A percentile compares a stretch with the other conserved stretches of the same genome.
These are phyloP conservation scores for Anoura caudifer DNA, from an alignment of 2,113 vertebrate species.

Conservation along the genomic window DNA sequence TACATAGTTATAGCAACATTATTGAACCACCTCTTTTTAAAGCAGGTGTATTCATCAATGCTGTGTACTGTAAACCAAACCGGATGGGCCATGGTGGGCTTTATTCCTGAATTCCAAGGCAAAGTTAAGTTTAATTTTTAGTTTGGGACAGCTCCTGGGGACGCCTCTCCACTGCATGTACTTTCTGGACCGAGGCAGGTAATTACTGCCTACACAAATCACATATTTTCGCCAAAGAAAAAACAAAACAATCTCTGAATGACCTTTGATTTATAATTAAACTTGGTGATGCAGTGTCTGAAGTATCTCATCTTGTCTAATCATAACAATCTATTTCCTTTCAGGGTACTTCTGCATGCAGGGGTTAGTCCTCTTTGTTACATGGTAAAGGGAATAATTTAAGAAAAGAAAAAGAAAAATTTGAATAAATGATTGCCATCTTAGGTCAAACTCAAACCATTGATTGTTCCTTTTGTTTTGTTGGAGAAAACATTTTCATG, in stretches of 20 bases:
- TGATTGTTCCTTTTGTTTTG: neutral
- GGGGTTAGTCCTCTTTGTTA: neutral
- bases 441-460: neutral
- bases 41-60: neutral
- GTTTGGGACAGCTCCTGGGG: slow-evolving; percentile 7
- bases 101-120: slow-evolving; percentile 11
- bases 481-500: neutral
- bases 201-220: slow-evolving; percentile 44
- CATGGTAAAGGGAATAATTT: neutral
- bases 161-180: neutral
- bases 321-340: slow-evolving; percentile 12
- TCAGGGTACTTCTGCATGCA: neutral
- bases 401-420: neutral
- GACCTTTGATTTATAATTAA: slow-evolving; percentile 51
- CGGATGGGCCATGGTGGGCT: neutral
- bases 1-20: neutral
- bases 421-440: neutral
- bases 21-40: neutral
- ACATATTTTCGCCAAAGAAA: neutral
- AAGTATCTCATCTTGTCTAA: slow-evolving; percentile 5
- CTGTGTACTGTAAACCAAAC: neutral
- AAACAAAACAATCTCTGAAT: neutral
- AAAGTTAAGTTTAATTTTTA: neutral
- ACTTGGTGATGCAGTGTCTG: neutral
- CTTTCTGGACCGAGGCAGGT: neutral